Evolutionary conservation across 2,888 invertebrate genomes (phyloP).

Genomic region (Mythimna vitellina): DNA sequence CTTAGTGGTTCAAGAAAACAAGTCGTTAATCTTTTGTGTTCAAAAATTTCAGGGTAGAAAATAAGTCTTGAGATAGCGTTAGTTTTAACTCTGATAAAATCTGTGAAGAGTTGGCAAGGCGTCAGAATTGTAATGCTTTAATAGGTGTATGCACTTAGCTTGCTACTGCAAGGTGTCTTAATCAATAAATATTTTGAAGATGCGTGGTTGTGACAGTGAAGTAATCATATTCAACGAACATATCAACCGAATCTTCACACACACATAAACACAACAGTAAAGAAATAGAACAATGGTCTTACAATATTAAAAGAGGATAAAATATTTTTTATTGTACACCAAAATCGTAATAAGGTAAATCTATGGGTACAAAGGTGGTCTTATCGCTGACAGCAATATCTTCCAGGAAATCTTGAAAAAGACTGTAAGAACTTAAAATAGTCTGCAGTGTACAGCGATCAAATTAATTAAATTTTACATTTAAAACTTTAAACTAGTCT

Average conservation of each 20-base stretch:
- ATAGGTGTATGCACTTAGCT: constrained; percentile 35
- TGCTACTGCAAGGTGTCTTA: not conserved
- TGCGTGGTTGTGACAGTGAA: not conserved
- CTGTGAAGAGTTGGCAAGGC: constrained; percentile 56
- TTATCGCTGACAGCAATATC: too few relatives aligned
- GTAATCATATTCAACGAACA: not conserved
- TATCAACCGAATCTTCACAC: not conserved
- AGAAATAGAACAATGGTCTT: too few relatives aligned
- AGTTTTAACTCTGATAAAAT: constrained; percentile 58
- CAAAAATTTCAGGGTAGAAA: constrained; percentile 56
- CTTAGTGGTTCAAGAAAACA: constrained; percentile 60
- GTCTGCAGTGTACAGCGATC: too few relatives aligned
- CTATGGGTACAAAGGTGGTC: too few relatives aligned
- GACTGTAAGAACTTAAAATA: too few relatives aligned
- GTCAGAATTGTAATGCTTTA: constrained; percentile 46
- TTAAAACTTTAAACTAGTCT: too few relatives aligned
- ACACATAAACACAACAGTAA: too few relatives aligned
- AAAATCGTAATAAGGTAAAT: too few relatives aligned
- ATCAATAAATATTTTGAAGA: not conserved
- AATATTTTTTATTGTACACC: too few relatives aligned
- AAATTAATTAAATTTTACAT: too few relatives aligned
- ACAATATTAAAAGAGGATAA: too few relatives aligned
- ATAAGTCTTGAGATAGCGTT: constrained; percentile 53
- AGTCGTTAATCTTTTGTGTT: constrained; percentile 61
- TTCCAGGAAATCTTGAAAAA: too few relatives aligned